Evolutionary conservation across 2,888 invertebrate genomes (phyloP), one percentile per base, ranked within the genome.

Genomic region (Malacosoma neustria): DNA sequence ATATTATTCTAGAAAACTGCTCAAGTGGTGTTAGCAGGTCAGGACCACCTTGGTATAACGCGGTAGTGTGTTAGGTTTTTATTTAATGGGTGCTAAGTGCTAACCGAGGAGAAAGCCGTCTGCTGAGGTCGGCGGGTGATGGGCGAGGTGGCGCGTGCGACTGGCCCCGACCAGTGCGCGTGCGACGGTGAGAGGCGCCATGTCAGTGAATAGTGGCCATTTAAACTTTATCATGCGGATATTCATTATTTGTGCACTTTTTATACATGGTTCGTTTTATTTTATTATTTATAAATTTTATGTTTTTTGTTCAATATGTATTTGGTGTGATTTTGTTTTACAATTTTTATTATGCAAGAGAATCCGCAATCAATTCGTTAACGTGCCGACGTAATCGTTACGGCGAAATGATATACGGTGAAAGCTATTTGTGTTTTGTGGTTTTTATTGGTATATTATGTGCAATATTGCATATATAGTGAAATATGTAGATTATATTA

Each of bases 171-270:
- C 11, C 57, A 85, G 84, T 85, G 70, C 70, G 76, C 72, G 57
- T 64, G 73, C 77, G 80, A 46, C 74, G 68, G 84, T 84, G 84
- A 85, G 84, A 81, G 84, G 85, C 53, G 58, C 54, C 63, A 79
- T 79, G 79, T 45, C 43, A 53, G 64, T 61, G 56, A 65, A 59
- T 62, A 46, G 61, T 56, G 58, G 51, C 50, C 65, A 67, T 52
- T 57, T 64, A 40, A 46, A 40, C 50, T 54, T 61, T 60, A 77
- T 74, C 47, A 42, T 71, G 72, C 71, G 74, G 68, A 67, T 79
- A 63, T 57, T 81, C 47, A 43, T 77, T 42, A 64, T 81, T 48
- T 76, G 79, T 74, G 77, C 72, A 56, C 61, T 82, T 58, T 61
- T 81, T 48, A 67, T 72, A 46, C 70, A 73, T 63, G 84, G 84